These are phyloP conservation scores for Theodoxus fluviatilis DNA, from an alignment of 2,888 invertebrate species.

Conservation along the genomic window DNA sequence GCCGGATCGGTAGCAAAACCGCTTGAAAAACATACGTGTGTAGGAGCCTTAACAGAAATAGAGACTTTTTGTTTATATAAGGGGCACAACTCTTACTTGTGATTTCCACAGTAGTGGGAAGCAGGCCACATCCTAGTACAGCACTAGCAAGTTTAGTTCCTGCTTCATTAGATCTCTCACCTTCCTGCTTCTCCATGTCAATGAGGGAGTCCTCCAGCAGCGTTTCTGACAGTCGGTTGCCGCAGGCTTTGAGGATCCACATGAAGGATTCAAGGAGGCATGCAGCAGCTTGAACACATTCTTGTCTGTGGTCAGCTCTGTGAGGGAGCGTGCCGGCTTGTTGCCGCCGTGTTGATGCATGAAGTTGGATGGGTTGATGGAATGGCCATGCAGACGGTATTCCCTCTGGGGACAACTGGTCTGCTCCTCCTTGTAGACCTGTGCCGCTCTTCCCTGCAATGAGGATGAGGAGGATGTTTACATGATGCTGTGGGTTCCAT, in stretches of 20 bases:
- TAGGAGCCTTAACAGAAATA: too few relatives aligned
- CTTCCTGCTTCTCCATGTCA: slow-evolving; percentile 65
- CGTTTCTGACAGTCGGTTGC: slow-evolving; percentile 62
- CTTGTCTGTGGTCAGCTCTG: slow-evolving; percentile 64
- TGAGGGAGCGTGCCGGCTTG: slow-evolving; percentile 62
- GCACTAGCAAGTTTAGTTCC: too few relatives aligned
- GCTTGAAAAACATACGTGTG: too few relatives aligned
- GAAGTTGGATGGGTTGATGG: slow-evolving; percentile 56
- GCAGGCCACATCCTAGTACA: too few relatives aligned
- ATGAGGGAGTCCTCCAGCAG: slow-evolving; percentile 64
- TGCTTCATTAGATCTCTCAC: too few relatives aligned
- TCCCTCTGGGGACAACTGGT: slow-evolving; percentile 64
- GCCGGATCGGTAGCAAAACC: too few relatives aligned
- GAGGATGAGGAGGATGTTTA: too few relatives aligned
- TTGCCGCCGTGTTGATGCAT: slow-evolving; percentile 56
- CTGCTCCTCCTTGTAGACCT: slow-evolving; percentile 47
- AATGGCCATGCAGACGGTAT: slow-evolving; percentile 67
- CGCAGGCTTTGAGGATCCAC: slow-evolving; percentile 66
- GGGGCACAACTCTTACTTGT: too few relatives aligned
- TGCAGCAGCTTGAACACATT: slow-evolving; percentile 65
- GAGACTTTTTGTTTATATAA: too few relatives aligned
- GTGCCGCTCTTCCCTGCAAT: slow-evolving; percentile 69
- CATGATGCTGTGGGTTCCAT: too few relatives aligned
- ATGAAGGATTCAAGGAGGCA: slow-evolving; percentile 65
- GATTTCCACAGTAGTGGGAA: too few relatives aligned